Evolutionary conservation across 1,140 invertebrate species (phyloP), one percentile per base, ranked within the genome.

Genomic region (Lucilia sericata): DNA sequence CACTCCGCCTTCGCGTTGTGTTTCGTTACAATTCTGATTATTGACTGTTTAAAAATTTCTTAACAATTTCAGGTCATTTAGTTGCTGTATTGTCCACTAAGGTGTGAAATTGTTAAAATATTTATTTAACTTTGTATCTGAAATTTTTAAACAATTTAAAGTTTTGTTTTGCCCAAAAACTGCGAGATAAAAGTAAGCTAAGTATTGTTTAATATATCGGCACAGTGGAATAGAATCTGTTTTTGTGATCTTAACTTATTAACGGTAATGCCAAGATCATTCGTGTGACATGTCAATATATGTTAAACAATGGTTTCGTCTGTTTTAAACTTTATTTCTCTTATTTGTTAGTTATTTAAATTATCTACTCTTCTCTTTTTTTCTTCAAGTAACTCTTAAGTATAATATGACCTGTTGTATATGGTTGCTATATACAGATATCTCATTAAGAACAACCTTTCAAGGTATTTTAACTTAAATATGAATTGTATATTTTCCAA

Each of bases 81-180:
- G 36, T 78, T 49, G 12, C 75, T 42, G 30, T 49, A 51, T 49
- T 80, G 76, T 80, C 47, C 76, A 80, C 19, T 80, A 80, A 80
- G 76, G 76, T 80, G 76, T 80, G 76, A 80, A 80, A 80, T 80
- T 49, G 42, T 80, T 80, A 49, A 10, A 25, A 47, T 80, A 13
- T 49, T 80, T 80, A 30, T 49, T 80, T 80, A 47, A 42, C 76
- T 19, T 80, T 21, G 13, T 19, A 78, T 51, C 9, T 17, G 49
- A 25, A 13, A 12, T 49, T 42, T 70, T 70, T 70, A 80, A 80
- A 80, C 76, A 80, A 80, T 80, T 80, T 80, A 80, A 80, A 2
- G 76, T 80, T 80, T 80, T 80, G 76, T 80, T 80, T 80, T 80
- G 76, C 14, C 42, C 1, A 47, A 49, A 80, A 78, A 78, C 25